Conservation (phyloP, 2,888 invertebrate species). For the Diloba caeruleocephala region DNA sequence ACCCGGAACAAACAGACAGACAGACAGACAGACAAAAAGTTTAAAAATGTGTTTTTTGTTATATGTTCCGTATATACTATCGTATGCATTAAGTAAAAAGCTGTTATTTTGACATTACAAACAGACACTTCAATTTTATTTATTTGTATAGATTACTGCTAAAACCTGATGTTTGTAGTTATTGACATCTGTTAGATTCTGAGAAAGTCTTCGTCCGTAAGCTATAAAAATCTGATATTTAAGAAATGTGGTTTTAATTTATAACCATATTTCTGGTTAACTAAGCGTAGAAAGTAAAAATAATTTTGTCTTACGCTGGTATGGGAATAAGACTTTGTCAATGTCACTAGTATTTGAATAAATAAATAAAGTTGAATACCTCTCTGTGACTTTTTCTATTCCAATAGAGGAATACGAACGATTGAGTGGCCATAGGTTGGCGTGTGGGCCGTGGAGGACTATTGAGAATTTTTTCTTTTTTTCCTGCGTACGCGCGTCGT, state of each 20-base stretch:
- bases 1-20: too few relatives aligned
- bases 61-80: too few relatives aligned
- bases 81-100: too few relatives aligned
- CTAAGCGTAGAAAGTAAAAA: conserved; percentile 30
- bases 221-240: conserved; percentile 31
- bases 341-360: neutral
- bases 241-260: conserved; percentile 26
- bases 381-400: conserved; percentile 65
- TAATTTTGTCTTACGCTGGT: conserved; percentile 27
- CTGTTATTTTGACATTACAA: too few relatives aligned
- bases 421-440: conserved; percentile 86
- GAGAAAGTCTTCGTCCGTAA: conserved; percentile 11
- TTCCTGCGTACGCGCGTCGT: conserved; percentile 72
- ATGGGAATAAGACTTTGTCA: conserved; percentile 16
- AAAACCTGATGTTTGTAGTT: conserved; percentile 28
- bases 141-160: too few relatives aligned
- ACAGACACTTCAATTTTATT: too few relatives aligned
- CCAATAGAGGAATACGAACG: conserved; percentile 75
- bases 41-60: too few relatives aligned
- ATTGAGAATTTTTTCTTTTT: conserved; percentile 79
- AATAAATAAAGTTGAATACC: conserved; percentile 29
- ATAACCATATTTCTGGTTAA: conserved; percentile 25
- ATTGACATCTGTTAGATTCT: conserved; percentile 18
- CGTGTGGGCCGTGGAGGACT: conserved; percentile 87
- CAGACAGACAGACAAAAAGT: too few relatives aligned